These are phyloP conservation scores for Parnassius mnemosyne DNA, from an alignment of 2,888 invertebrate species.

Conservation along the genomic window DNA sequence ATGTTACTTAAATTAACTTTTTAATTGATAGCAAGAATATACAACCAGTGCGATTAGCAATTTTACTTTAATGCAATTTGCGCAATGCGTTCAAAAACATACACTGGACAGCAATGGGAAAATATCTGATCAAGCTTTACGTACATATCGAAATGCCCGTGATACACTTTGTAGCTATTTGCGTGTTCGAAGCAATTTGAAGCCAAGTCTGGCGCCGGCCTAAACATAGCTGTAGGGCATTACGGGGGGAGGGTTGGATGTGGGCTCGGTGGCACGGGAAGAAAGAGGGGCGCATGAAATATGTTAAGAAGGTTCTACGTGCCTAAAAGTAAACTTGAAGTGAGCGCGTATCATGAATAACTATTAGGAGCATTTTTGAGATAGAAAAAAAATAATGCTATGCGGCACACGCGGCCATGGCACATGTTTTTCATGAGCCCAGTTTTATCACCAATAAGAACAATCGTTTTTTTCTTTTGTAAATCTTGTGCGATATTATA, in stretches of 20 bases:
- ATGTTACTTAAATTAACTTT: too few species aligned
- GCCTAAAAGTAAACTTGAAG: conserved; percentile 6
- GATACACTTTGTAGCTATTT: too few species aligned
- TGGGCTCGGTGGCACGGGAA: background rate
- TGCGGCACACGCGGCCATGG: background rate
- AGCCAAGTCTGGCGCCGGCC: background rate
- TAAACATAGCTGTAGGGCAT: conserved; percentile 2
- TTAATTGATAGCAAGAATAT: too few species aligned
- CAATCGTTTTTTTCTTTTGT: background rate
- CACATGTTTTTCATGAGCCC: background rate
- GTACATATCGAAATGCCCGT: too few species aligned
- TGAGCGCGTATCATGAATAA: conserved; percentile 14
- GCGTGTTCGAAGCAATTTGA: conserved; percentile 2
- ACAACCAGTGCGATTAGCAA: too few species aligned
- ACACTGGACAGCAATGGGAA: too few species aligned
- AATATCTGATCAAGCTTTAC: too few species aligned
- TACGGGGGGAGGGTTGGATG: background rate
- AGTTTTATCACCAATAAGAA: background rate
- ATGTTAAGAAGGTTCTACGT: conserved; percentile 19
- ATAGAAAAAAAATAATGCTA: conserved; percentile 12
- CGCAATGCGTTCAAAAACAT: too few species aligned
- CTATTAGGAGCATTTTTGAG: conserved; percentile 12
- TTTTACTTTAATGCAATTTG: too few species aligned
- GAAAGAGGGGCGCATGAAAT: conserved; percentile 9
- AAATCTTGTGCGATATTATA: background rate